Evolutionary conservation across 2,888 invertebrate genomes (phyloP), one percentile per base, ranked within the genome.

Genomic region (Coleophora deauratella): DNA sequence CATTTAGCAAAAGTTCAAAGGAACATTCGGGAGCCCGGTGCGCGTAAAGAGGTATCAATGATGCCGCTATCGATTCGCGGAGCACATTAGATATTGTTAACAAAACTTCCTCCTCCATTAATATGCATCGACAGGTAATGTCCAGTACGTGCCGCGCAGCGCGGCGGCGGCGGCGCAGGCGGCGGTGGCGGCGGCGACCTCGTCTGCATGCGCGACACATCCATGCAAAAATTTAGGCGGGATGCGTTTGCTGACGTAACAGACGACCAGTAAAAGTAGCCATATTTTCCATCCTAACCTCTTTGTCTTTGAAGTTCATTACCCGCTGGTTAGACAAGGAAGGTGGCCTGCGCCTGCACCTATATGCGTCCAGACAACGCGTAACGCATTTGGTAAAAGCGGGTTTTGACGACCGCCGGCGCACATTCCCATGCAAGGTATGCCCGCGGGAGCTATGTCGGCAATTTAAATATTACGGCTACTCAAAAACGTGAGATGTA

Each of bases 51-150:
- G 64, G 66, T 74, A 76, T 82, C 79, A 84, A 81, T 81, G 65
- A 67, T 50, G 66, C 84, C 84, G 84, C 81, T 49, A 55, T 48
- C 62, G 58, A 59, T 70, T 70, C 72, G 66, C 66, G 51, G 74
- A 74, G 77, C 75, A 78, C 82, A 84, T 84, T 85, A 84, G 79
- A 81, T 85, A 85, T 85, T 85, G 79, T 85, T 82, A 70, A 82
- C 84, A 84, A 85, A 82, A 82, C 84, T 85, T 85, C 84, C 84
- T 84, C 66, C 69, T 72, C 57, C 48, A 82, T 85, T 80, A 79
- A 81, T 85, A 85, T 85, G 81, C 84, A 82, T 82, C 81, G 66
- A 54, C 77, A 76, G 79, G 79, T 81, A 80, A 80, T 76, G 68
- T 74, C 61, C 67, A 54, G 73, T 61, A 84, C 82, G 84, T 84